These are phyloP conservation scores for Beaufortia kweichowensis DNA, from an alignment of 2,113 vertebrate genomes.

Conservation along the genomic window DNA sequence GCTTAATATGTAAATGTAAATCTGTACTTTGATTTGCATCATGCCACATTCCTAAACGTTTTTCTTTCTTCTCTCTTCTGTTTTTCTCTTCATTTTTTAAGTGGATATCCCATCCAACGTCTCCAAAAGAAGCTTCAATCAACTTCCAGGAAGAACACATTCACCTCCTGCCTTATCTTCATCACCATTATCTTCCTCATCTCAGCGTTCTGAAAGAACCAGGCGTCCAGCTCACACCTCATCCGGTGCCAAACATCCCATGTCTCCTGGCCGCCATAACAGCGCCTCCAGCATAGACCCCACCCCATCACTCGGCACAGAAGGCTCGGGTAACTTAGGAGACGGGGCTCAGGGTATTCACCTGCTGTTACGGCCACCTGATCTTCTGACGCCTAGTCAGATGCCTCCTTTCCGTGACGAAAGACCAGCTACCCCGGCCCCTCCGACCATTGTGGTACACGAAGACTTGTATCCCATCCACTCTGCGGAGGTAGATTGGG, in stretches of 20 bases:
- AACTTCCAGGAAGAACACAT: constrained; percentile 28
- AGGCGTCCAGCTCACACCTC: constrained; percentile 35
- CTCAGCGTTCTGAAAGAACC: constrained; percentile 31
- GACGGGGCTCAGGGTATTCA: constrained; percentile 77
- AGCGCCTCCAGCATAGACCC: constrained; percentile 51
- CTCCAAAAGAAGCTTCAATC: constrained; percentile 29
- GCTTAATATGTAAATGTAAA: too few species aligned
- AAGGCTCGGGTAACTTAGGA: constrained; percentile 56
- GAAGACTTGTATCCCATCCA: constrained; percentile 59
- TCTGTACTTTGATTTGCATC: background rate
- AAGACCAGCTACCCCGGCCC: constrained; percentile 72
- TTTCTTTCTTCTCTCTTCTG: background rate
- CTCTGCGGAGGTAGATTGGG: constrained; percentile 76
- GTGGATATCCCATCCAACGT: constrained; percentile 41
- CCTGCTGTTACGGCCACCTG: constrained; percentile 72
- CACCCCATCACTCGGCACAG: constrained; percentile 41
- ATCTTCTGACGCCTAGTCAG: constrained; percentile 72
- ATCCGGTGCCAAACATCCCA: constrained; percentile 32
- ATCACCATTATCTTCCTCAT: constrained; percentile 37
- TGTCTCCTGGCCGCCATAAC: constrained; percentile 52
- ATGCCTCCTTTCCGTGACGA: constrained; percentile 67
- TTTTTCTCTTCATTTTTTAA: constrained; percentile 27
- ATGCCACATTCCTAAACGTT: background rate
- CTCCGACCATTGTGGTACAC: constrained; percentile 66
- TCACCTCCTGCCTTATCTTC: constrained; percentile 50